Conservation (phyloP, 2,888 invertebrate genomes). For the Heteromurus nitidus region DNA sequence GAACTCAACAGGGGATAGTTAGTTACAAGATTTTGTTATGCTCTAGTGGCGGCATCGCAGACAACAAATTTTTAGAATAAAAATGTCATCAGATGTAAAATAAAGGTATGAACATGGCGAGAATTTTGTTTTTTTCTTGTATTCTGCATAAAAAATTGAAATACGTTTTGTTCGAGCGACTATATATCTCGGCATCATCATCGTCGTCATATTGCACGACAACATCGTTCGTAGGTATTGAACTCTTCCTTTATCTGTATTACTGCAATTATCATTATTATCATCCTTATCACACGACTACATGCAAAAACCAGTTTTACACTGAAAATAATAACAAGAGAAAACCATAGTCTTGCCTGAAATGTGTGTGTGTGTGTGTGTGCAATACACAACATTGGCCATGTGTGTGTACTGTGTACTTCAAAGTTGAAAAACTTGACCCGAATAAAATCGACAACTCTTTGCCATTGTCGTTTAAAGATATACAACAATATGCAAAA, state of each 20-base stretch:
- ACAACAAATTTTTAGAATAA: no score
- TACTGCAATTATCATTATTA: constrained; percentile 21
- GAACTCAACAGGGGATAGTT: no score
- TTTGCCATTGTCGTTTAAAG: constrained; percentile 38
- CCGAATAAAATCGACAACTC: constrained; percentile 64
- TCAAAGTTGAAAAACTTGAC: constrained; percentile 61
- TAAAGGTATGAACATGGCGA: no score
- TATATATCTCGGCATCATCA: background rate
- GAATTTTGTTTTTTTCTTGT: no score
- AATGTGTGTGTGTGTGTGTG: background rate
- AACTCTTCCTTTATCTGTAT: constrained; percentile 6
- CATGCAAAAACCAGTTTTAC: constrained; percentile 61
- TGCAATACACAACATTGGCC: background rate
- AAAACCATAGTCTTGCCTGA: constrained; percentile 29
- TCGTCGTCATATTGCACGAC: constrained; percentile 1
- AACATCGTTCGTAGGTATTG: background rate
- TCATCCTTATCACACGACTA: constrained; percentile 30
- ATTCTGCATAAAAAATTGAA: no score
- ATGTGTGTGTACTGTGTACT: background rate
- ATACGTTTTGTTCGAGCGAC: no score
- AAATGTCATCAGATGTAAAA: no score
- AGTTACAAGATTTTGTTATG: no score
- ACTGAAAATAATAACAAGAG: constrained; percentile 47
- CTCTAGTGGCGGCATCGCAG: no score
- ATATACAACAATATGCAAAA: constrained; percentile 27